Evolutionary conservation across 2,888 invertebrate species (phyloP), one percentile per base, ranked within the genome.

Genomic region (Oscheius sp.): DNA sequence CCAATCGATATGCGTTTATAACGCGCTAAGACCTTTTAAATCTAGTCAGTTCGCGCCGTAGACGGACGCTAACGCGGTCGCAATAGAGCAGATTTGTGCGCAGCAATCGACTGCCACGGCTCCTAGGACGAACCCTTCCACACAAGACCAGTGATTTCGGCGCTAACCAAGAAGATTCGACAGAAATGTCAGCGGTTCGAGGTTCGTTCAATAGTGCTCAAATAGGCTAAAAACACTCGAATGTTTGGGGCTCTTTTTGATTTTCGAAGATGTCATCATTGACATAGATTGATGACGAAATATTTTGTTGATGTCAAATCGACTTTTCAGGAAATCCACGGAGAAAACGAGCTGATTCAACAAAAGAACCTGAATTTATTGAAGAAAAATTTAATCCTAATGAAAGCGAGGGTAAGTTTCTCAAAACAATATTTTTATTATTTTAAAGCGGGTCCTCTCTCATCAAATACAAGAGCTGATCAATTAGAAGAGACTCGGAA

Each of bases 41-140:
- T 48, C 20, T 42, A 15, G 37, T 12, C 37, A 20, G 25, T 17
- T 48, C 53, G 17, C 53, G 53, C 53, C 33, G 29, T 12, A 53
- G 20, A n/a, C 1, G 15, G 53, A 48, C 48, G 48, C 48, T 25
- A 48, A 20, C 48, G 48, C 20, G 48, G 15, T 48, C 48, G 48
- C 48, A 20, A 20, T 48, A 48, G 48, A 48, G 48, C 48, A 48
- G 17, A 48, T 25, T 48, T 48, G 29, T 48, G 15, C 23, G 23
- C 23, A 25, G 4, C 48, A 15, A 37, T 10, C 37, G 37, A 48
- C 23, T 12, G 48, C 17, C 55, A 10, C 55, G 34, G 55, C 42
- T 61, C 61, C 61, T 29, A 57, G 37, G 57, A 57, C 57, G 57
- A 57, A 57, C 23, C 37, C 61, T 61, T 61, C 61, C 61, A 27